A percentile compares a stretch with the other conserved stretches of the same genome.
These are phyloP conservation scores for Adrianichthys oophorus DNA, from an alignment of 2,797 vertebrate species.

Conservation along the genomic window DNA sequence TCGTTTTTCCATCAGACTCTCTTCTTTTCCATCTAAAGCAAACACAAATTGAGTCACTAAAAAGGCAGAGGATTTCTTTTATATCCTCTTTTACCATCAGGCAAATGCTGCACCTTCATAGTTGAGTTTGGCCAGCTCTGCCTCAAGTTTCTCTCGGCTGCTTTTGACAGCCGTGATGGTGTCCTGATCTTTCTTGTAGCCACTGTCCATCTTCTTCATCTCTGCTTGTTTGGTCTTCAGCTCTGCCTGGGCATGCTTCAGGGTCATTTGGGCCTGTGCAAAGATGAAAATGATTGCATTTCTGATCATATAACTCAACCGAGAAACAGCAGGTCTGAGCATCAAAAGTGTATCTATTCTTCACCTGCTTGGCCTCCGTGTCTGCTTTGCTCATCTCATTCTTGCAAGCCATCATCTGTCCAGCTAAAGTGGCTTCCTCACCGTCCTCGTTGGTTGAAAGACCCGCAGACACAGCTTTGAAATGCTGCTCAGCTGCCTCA, in stretches of 20 bases:
- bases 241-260: slow-evolving; percentile 88
- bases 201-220: slow-evolving; percentile 89
- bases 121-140: slow-evolving; percentile 83
- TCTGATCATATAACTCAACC: too few species aligned
- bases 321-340: not conserved
- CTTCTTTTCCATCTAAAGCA: slow-evolving; percentile 84
- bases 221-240: slow-evolving; percentile 89
- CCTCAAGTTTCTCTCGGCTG: slow-evolving; percentile 81
- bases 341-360: not conserved
- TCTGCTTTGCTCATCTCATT: slow-evolving; percentile 92
- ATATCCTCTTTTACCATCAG: not conserved
- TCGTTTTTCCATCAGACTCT: slow-evolving; percentile 80
- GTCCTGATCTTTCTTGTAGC: slow-evolving; percentile 88
- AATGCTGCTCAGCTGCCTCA: slow-evolving; percentile 85
- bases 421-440: slow-evolving; percentile 86
- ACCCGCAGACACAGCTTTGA: slow-evolving; percentile 90
- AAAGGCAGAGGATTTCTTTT: not conserved
- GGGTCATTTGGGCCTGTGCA: slow-evolving; percentile 88
- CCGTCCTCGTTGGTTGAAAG: slow-evolving; percentile 88
- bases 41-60: not conserved
- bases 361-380: slow-evolving; percentile 93
- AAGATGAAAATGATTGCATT: not conserved
- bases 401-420: slow-evolving; percentile 94
- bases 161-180: slow-evolving; percentile 78
- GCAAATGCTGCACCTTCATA: slow-evolving; percentile 82